Conservation (phyloP, 2,888 invertebrate genomes). For the Sphinx pinastri region DNA sequence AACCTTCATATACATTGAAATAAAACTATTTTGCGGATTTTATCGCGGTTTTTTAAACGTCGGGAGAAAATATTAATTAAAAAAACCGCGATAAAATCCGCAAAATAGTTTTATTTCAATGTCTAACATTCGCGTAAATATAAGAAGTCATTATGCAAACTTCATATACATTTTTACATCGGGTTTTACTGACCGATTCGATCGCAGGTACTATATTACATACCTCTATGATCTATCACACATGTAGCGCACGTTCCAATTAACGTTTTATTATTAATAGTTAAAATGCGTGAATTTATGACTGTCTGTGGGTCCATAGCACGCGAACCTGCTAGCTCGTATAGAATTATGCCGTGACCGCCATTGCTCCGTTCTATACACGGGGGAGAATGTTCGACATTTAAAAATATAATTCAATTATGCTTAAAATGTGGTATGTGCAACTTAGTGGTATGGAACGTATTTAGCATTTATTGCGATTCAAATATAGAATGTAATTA, state of each 20-base stretch:
- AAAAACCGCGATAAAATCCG: too few species aligned
- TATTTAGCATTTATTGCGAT: neutral
- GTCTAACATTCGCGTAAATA: too few species aligned
- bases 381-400: conserved; percentile 34
- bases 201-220: conserved; percentile 32
- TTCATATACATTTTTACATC: neutral
- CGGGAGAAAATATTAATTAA: too few species aligned
- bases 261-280: conserved; percentile 75
- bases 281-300: conserved; percentile 73
- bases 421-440: neutral
- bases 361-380: conserved; percentile 39
- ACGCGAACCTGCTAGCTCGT: conserved; percentile 68
- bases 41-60: too few species aligned
- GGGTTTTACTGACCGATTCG: neutral
- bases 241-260: conserved; percentile 74
- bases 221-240: conserved; percentile 47
- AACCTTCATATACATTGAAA: neutral
- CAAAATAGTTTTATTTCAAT: too few species aligned
- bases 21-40: too few species aligned
- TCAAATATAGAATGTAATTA: neutral
- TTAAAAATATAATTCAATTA: conserved; percentile 14
- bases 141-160: too few species aligned
- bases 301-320: conserved; percentile 62
- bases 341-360: conserved; percentile 67
- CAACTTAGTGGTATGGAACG: neutral